Conservation (phyloP, 2,113 vertebrate species). For the Tapirus terrestris region DNA sequence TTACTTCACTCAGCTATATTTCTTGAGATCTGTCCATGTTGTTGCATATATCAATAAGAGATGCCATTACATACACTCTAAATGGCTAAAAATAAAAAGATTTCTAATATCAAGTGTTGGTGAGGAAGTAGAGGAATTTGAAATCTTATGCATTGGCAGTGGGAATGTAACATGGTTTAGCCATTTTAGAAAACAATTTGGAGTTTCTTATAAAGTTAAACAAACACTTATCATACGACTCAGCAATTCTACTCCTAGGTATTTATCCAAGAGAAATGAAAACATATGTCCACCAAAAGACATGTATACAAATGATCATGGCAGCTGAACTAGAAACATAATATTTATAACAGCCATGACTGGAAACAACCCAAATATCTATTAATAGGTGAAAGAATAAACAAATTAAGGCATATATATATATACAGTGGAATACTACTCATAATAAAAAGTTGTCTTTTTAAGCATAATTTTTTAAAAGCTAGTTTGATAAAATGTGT, state of each 20-base stretch:
- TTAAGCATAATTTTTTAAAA: not conserved
- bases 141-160: not conserved
- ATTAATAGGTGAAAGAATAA: not conserved
- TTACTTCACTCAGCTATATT: not conserved
- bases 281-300: not conserved
- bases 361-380: not conserved
- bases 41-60: not conserved
- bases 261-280: slow-evolving; percentile 26
- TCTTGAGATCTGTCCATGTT: not conserved
- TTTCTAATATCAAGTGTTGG: not conserved
- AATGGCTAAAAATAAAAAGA: not conserved
- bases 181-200: not conserved
- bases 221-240: not conserved
- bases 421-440: not conserved
- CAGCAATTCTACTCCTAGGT: not conserved
- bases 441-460: not conserved
- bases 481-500: not conserved
- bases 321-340: not conserved
- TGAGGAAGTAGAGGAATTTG: not conserved
- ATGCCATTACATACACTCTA: not conserved
- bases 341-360: not conserved
- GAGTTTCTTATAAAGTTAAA: slow-evolving; percentile 33
- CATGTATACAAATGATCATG: not conserved
- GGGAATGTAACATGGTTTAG: not conserved
- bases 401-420: not conserved